These are phyloP conservation scores for Pomatorhinus ruficollis DNA, from an alignment of 2,113 vertebrate genomes.

Conservation along the genomic window DNA sequence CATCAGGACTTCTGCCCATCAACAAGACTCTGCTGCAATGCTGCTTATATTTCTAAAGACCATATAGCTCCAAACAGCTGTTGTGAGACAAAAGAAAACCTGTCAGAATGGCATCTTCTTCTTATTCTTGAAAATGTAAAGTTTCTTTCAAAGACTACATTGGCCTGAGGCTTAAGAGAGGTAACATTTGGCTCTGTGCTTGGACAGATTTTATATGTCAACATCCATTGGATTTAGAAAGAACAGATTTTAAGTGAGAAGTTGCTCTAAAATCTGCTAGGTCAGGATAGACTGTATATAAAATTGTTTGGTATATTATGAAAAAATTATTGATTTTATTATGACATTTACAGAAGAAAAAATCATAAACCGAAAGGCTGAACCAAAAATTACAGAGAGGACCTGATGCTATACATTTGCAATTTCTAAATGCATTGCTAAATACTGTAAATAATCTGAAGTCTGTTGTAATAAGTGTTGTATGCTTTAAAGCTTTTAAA, in stretches of 20 bases:
- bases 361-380: background rate
- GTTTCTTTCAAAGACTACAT: background rate
- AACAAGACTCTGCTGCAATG: background rate
- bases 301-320: background rate
- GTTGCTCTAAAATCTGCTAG: background rate
- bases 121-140: background rate
- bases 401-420: background rate
- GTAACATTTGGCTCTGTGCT: constrained; percentile 15
- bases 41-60: background rate
- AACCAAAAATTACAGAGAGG: background rate
- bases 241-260: background rate
- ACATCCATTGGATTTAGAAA: background rate
- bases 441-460: background rate
- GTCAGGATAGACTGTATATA: background rate
- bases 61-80: background rate
- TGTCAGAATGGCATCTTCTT: background rate
- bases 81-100: background rate
- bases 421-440: background rate
- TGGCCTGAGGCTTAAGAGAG: background rate
- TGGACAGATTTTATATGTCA: constrained; percentile 13
- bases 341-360: background rate
- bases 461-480: background rate
- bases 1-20: background rate
- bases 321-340: background rate
- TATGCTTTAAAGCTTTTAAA: background rate